Evolutionary conservation across 2,113 vertebrate genomes (phyloP), one percentile per base, ranked within the genome.

Genomic region (Xenopus borealis): DNA sequence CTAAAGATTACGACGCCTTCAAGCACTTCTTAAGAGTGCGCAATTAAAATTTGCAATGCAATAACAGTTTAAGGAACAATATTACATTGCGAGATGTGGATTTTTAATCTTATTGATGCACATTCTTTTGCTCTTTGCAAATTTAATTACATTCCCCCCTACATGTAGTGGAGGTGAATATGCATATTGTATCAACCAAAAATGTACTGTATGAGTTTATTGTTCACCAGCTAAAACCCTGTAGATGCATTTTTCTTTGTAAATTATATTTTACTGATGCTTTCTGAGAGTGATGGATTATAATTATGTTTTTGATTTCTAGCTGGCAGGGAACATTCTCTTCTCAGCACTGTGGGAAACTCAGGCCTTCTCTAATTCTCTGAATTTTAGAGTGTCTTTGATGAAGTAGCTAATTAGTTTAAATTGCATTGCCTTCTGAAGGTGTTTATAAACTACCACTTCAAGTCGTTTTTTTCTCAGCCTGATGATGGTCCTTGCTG

Each of bases 401-500:
- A 77, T 77, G 74, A 64, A 70, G 59, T 57, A 70, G 59, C 66
- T 77, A 77, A 77, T 77, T 70, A 77, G 74, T 77, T 77, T 64
- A 64, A 77, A 67, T 70, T 77, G 47, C 40, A 57, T 62, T 77
- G 63, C 58, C 33, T 70, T 77, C 61, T 70, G 74, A 77, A 77
- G 66, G 66, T 77, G 74, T 70, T 77, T 77, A 70, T 70, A 77
- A 70, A 64, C 47, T 70, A 61, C 67, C 53, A 70, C 50, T 55
- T 64, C 30, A 45, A 69, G 66, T 19, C 30, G 19, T 64, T 53
- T 57, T 33, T 53, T 12, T 69, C 30, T 70, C 19, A 52, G 20
- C 45, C 40, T 68, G 50, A 44, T 68, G 65, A 68, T 66, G 50
- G 40, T 66, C 55, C 67, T 77, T 69, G 66, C 73, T 76, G 66